phyloP scores from a whole-genome alignment of 1,140 invertebrate genomes.

The Scaptomyza pallida region DNA sequence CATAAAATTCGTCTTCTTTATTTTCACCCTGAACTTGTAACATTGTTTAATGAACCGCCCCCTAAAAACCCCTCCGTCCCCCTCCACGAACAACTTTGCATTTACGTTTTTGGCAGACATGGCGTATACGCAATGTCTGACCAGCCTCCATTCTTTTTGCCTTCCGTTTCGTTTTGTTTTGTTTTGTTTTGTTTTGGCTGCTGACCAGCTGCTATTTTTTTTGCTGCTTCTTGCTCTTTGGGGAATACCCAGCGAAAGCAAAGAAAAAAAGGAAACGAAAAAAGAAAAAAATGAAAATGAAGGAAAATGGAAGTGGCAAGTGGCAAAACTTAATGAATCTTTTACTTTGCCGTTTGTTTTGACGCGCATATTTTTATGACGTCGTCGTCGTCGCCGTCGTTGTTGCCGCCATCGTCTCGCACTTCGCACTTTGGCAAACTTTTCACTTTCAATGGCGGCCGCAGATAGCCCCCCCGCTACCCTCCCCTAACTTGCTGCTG shows the following conservation, averaged over 20 bases:
- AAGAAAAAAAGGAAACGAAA: slow-evolving; percentile 6
- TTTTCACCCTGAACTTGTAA: too few relatives aligned
- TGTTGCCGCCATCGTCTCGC: slow-evolving; percentile 18
- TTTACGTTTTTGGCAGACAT: not conserved
- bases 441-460: slow-evolving; percentile 77
- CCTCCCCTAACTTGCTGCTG: not conserved
- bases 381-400: not conserved
- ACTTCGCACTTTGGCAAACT: slow-evolving; percentile 77
- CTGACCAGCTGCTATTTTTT: slow-evolving; percentile 2
- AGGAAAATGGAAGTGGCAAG: slow-evolving; percentile 39
- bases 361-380: slow-evolving; percentile 55
- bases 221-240: not conserved
- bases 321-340: slow-evolving; percentile 74
- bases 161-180: too few relatives aligned
- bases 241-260: slow-evolving; percentile 8
- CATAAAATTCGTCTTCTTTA: too few relatives aligned
- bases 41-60: too few relatives aligned
- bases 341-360: slow-evolving; percentile 56
- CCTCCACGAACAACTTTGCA: too few relatives aligned
- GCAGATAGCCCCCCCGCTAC: not conserved
- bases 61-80: too few relatives aligned
- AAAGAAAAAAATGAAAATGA: slow-evolving; percentile 2
- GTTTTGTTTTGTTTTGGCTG: slow-evolving; percentile 5
- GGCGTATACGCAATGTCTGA: slow-evolving; percentile 36
- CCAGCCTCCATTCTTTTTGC: slow-evolving; percentile 1